Evolutionary conservation across 92 coral and sea anemone species (phyloP).

Genomic region (Epizoanthus rinbou): DNA sequence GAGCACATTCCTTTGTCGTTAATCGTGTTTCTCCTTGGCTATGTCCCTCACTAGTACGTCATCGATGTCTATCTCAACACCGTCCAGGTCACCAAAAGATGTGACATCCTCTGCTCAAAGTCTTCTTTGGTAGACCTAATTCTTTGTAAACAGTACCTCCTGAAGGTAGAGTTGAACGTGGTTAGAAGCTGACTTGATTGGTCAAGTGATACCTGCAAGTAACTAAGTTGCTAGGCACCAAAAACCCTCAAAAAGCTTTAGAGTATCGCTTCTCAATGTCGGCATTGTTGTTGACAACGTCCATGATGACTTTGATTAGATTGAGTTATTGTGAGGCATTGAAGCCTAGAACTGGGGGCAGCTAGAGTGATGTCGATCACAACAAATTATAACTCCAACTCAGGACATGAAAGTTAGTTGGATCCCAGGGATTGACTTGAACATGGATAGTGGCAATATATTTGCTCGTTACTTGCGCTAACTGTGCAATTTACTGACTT

Average conservation of each 20-base stretch:
- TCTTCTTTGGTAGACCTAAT: conserved; percentile 50
- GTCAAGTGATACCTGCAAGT: conserved; percentile 40
- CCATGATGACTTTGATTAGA: conserved; percentile 43
- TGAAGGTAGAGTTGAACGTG: conserved; percentile 13
- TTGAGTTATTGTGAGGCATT: conserved; percentile 53
- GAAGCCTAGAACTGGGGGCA: conserved; percentile 45
- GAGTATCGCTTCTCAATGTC: conserved; percentile 20
- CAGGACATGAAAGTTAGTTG: conserved; percentile 18
- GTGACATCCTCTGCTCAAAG: conserved; percentile 47
- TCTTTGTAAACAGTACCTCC: conserved; percentile 44
- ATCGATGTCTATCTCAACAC: conserved; percentile 52
- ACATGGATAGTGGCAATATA: no score
- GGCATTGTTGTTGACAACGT: conserved; percentile 22
- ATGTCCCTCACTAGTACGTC: conserved; percentile 42
- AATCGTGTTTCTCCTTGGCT: conserved; percentile 44
- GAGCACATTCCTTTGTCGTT: conserved; percentile 12
- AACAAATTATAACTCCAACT: conserved; percentile 32
- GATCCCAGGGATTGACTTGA: no score
- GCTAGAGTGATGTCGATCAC: conserved; percentile 48
- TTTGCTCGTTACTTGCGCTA: no score
- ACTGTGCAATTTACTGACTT: no score
- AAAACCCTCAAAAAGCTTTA: conserved; percentile 57
- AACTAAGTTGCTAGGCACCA: conserved; percentile 46
- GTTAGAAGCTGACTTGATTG: conserved; percentile 33
- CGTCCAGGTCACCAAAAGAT: conserved; percentile 47